Evolutionary conservation across 2,888 invertebrate genomes (phyloP).

Genomic region (Norana najaformis): DNA sequence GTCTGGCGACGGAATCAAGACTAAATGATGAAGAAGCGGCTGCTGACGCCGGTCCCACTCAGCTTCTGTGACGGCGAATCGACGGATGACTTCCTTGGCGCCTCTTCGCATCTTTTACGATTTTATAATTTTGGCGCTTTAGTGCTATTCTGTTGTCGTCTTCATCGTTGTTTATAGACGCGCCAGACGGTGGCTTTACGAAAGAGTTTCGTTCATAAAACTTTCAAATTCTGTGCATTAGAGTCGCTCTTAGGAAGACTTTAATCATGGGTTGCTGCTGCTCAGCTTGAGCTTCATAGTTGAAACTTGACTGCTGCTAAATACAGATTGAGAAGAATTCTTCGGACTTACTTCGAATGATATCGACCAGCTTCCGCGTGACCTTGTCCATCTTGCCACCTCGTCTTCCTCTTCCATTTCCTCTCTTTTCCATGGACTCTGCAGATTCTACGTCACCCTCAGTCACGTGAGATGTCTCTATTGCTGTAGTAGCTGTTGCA

Average conservation of each 20-base stretch:
- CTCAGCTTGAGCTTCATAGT: background rate
- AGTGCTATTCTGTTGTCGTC: background rate
- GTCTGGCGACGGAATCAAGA: background rate
- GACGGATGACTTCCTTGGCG: background rate
- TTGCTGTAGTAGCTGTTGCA: background rate
- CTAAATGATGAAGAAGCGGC: background rate
- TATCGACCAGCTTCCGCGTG: slow-evolving; percentile 17
- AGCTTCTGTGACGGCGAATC: background rate
- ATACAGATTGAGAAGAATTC: background rate
- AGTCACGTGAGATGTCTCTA: background rate
- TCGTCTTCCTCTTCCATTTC: background rate
- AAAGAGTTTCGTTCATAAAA: no score
- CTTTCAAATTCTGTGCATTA: no score
- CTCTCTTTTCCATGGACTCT: background rate
- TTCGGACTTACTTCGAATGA: background rate
- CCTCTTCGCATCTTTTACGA: background rate
- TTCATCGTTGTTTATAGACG: background rate
- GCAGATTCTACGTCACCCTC: background rate
- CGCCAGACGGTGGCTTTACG: no score
- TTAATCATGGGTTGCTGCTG: background rate
- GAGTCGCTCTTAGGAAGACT: no score
- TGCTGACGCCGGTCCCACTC: background rate
- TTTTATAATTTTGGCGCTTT: background rate
- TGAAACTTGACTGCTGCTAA: background rate
- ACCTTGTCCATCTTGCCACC: slow-evolving; percentile 20